A percentile compares a stretch with the other conserved stretches of the same genome.
phyloP scores from a whole-genome alignment of 64 coral and sea anemone species.

The Acropora yongei region DNA sequence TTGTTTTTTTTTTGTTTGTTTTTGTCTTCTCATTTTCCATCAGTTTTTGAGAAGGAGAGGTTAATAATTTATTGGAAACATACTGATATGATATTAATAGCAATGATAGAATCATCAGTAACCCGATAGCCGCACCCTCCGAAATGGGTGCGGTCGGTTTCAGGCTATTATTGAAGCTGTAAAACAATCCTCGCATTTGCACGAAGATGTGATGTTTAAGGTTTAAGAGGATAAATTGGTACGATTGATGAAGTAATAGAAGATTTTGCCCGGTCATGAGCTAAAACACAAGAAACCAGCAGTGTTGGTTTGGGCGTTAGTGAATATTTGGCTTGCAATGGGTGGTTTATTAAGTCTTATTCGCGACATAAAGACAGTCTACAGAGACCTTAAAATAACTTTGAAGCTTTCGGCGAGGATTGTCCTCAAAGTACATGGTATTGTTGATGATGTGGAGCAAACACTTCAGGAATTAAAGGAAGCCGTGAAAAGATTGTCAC shows the following conservation, averaged over 20 bases:
- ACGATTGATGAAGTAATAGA: neutral
- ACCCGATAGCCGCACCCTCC: neutral
- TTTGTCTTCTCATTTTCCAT: too few relatives aligned
- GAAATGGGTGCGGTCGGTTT: neutral
- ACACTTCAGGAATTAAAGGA: conserved; percentile 80
- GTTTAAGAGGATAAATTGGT: neutral
- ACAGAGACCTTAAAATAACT: conserved; percentile 88
- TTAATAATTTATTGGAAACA: too few relatives aligned
- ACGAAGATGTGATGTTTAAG: neutral
- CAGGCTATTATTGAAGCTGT: neutral
- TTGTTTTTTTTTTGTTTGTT: too few relatives aligned
- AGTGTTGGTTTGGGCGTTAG: neutral
- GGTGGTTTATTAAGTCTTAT: conserved; percentile 77
- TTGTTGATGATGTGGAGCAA: conserved; percentile 87
- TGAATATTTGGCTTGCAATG: conserved; percentile 33
- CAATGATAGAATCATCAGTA: too few relatives aligned
- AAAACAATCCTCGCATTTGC: neutral
- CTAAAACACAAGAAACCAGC: neutral
- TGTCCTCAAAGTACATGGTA: conserved; percentile 88
- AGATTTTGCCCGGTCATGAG: neutral
- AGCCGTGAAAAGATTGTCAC: conserved; percentile 57
- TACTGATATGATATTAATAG: too few relatives aligned
- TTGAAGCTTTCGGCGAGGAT: conserved; percentile 82
- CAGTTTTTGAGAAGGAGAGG: too few relatives aligned
- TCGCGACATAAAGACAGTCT: conserved; percentile 79